Percentiles rank a stretch among this genome's conserved stretches.
These are phyloP conservation scores for Iselma pallidipennis DNA, from an alignment of 2,888 invertebrate species.

Conservation along the genomic window DNA sequence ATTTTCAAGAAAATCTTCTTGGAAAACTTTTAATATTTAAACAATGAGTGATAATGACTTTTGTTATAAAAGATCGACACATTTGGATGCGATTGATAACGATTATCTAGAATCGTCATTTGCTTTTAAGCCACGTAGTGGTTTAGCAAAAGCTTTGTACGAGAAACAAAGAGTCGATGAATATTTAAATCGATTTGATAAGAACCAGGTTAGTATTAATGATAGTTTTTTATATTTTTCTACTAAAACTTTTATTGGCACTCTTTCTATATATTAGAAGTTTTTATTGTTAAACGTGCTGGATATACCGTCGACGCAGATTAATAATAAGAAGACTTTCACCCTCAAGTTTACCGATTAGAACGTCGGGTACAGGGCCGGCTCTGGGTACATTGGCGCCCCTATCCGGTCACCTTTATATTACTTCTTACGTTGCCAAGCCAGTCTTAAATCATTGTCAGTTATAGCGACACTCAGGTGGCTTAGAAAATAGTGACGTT, in stretches of 20 bases:
- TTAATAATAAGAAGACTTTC: no score
- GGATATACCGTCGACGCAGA: no score
- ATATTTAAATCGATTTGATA: constrained; percentile 68
- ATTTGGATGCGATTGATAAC: neutral
- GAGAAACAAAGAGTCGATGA: constrained; percentile 74
- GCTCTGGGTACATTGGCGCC: no score
- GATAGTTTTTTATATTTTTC: neutral
- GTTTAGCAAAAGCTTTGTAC: constrained; percentile 72
- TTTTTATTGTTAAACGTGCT: no score
- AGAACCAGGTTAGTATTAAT: constrained; percentile 64
- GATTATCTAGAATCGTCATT: constrained; percentile 11
- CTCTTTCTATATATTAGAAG: no score
- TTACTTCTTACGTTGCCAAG: no score
- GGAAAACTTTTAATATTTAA: neutral
- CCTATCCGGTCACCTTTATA: no score
- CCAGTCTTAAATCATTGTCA: no score
- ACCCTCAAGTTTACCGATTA: no score
- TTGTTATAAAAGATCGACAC: neutral
- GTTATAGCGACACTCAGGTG: no score
- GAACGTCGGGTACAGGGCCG: no score
- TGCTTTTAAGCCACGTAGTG: constrained; percentile 69
- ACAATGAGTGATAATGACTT: constrained; percentile 15
- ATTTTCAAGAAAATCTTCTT: neutral
- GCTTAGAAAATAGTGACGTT: no score
- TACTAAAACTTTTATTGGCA: neutral